phyloP scores from a whole-genome alignment of 2,113 vertebrate genomes.

The Hemichromis elongatus region DNA sequence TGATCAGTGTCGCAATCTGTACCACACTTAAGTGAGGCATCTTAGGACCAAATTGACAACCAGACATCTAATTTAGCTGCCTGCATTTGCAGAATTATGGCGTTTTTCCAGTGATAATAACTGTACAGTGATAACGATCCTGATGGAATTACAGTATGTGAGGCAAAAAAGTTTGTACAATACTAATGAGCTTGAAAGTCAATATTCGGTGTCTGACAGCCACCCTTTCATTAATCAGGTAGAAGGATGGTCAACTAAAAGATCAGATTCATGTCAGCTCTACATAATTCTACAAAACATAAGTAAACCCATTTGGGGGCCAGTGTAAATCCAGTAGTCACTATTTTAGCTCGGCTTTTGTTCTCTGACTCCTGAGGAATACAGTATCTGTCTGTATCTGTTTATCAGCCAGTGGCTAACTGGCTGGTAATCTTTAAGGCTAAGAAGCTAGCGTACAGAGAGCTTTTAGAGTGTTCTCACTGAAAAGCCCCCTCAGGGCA shows the following conservation, averaged over 20 bases:
- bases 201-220: not conserved
- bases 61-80: not conserved
- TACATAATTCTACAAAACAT: not conserved
- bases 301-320: not conserved
- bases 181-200: not conserved
- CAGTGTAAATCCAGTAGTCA: not conserved
- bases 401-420: not conserved
- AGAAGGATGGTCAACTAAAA: not conserved
- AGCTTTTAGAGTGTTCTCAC: not conserved
- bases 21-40: not conserved
- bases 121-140: not conserved
- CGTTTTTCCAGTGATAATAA: no score
- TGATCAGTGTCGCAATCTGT: not conserved
- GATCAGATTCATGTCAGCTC: not conserved
- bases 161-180: not conserved
- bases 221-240: not conserved
- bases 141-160: not conserved
- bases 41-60: not conserved
- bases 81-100: not conserved
- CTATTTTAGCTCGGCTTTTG: not conserved
- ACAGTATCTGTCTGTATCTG: not conserved
- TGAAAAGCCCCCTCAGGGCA: not conserved
- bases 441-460: not conserved
- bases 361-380: not conserved
- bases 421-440: not conserved